Conservation (phyloP, 2,113 vertebrate genomes). For the Pavo muticus region DNA sequence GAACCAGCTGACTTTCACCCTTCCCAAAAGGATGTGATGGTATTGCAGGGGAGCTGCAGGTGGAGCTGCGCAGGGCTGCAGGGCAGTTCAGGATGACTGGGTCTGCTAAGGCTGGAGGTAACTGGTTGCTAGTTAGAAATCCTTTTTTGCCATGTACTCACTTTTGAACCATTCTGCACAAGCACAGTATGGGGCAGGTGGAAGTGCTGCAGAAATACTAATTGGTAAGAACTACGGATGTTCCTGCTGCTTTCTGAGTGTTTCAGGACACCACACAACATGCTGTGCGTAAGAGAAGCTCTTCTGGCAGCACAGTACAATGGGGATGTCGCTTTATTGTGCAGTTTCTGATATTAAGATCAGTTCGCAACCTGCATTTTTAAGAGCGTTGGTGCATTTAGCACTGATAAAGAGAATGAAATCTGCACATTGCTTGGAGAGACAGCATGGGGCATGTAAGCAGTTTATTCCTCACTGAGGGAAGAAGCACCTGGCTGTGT, state of each 20-base stretch:
- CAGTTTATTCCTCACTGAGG: background rate
- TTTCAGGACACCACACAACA: background rate
- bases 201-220: background rate
- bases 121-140: background rate
- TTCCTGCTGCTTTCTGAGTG: background rate
- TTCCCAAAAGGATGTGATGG: background rate
- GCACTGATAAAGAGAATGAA: background rate
- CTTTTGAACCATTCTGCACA: background rate
- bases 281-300: background rate
- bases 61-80: background rate
- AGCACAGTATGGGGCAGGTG: background rate
- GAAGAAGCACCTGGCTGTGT: background rate
- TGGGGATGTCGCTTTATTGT: background rate
- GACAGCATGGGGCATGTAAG: background rate
- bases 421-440: background rate
- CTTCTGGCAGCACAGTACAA: background rate
- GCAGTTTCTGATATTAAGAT: background rate
- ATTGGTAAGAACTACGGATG: background rate
- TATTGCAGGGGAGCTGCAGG: background rate
- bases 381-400: background rate
- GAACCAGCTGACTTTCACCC: background rate
- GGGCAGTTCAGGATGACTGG: background rate
- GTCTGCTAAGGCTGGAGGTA: background rate
- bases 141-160: fast-evolving
- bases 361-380: background rate